These are phyloP conservation scores for Stigmatopora nigra DNA, from an alignment of 2,113 vertebrate species.

Conservation along the genomic window DNA sequence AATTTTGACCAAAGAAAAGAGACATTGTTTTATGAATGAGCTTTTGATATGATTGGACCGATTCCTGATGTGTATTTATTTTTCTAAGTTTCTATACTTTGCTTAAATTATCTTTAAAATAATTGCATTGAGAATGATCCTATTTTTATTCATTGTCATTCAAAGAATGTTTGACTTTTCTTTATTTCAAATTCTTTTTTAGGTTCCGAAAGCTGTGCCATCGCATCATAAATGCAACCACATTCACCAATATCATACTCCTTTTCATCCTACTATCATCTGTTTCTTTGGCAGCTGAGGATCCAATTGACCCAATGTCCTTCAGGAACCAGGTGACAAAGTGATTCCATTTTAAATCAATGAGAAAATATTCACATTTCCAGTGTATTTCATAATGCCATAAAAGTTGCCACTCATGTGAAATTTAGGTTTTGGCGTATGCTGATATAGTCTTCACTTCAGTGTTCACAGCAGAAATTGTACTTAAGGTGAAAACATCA, in stretches of 20 bases:
- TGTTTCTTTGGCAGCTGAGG: slow-evolving; percentile 91
- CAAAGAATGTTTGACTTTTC: neutral
- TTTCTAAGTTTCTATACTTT: too few relatives aligned
- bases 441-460: slow-evolving; percentile 92
- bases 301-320: slow-evolving; percentile 87
- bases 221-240: slow-evolving; percentile 87
- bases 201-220: slow-evolving; percentile 92
- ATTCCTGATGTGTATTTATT: too few relatives aligned
- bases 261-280: slow-evolving; percentile 97
- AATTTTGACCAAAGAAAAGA: too few relatives aligned
- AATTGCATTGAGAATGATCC: neutral
- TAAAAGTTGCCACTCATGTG: slow-evolving; percentile 8
- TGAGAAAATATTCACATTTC: neutral
- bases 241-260: slow-evolving; percentile 98
- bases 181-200: neutral
- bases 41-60: too few relatives aligned
- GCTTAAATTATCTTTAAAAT: neutral
- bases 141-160: neutral
- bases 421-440: slow-evolving; percentile 80
- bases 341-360: rapidly evolving
- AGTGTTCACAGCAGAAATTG: slow-evolving; percentile 94
- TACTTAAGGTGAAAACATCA: slow-evolving; percentile 80
- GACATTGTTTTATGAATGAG: too few relatives aligned
- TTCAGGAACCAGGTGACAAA: slow-evolving; percentile 82
- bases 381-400: neutral